A percentile compares a stretch with the other conserved stretches of the same genome.
Conservation (phyloP, 2,113 vertebrate genomes). For the Hippocampus comes region DNA sequence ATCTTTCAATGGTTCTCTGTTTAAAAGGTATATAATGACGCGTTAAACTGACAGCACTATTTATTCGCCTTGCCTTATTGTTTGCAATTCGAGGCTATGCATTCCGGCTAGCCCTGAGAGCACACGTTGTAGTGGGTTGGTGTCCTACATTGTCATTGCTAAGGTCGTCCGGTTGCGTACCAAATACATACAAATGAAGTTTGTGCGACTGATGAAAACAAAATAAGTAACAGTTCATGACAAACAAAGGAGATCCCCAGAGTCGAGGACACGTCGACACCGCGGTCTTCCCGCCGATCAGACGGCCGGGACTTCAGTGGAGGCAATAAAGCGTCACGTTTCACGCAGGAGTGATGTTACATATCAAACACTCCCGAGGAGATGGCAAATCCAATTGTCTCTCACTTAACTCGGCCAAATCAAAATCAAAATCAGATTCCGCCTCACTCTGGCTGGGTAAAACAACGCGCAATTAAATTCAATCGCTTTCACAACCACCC, state of each 20-base stretch:
- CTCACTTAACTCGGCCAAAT: slow-evolving; percentile 60
- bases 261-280: slow-evolving; percentile 7
- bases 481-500: slow-evolving; percentile 50
- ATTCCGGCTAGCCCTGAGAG: too few species aligned
- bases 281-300: slow-evolving; percentile 39
- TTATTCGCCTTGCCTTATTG: too few species aligned
- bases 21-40: too few species aligned
- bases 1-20: too few species aligned
- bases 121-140: too few species aligned
- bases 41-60: too few species aligned
- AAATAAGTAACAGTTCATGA: slow-evolving; percentile 40
- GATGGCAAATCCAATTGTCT: slow-evolving; percentile 72
- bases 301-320: slow-evolving; percentile 47
- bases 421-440: slow-evolving; percentile 76
- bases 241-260: slow-evolving; percentile 39
- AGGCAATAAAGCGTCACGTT: slow-evolving; percentile 59
- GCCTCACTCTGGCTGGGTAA: slow-evolving; percentile 65
- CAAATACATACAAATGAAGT: too few species aligned
- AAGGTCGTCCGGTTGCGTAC: too few species aligned
- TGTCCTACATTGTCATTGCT: too few species aligned
- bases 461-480: slow-evolving; percentile 67
- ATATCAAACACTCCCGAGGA: slow-evolving; percentile 73
- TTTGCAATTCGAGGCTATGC: too few species aligned
- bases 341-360: slow-evolving; percentile 72
- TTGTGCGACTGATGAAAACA: too few species aligned